phyloP scores from a whole-genome alignment of 2,888 invertebrate species.

The Stenolophus ochropezus region DNA sequence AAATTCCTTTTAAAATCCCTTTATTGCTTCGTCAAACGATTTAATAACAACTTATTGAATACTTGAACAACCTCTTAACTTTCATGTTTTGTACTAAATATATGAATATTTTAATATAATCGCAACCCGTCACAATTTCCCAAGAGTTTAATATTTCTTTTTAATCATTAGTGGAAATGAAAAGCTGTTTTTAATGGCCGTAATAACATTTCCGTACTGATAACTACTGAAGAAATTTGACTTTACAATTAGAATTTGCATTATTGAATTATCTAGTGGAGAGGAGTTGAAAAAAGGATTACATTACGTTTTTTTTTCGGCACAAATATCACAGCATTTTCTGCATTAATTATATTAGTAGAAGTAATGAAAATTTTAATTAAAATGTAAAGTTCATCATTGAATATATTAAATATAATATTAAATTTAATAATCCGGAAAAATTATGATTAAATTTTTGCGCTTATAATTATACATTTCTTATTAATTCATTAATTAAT shows the following conservation, averaged over 20 bases:
- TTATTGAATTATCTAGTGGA: conserved; percentile 9
- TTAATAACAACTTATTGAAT: not conserved
- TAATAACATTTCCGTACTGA: not conserved
- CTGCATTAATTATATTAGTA: not conserved
- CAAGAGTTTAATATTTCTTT: not conserved
- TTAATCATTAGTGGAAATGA: not conserved
- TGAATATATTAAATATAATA: not conserved
- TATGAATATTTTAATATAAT: not conserved
- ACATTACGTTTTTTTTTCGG: no score
- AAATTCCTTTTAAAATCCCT: no score
- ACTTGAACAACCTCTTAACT: not conserved
- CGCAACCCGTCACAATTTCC: not conserved
- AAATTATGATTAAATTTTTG: not conserved
- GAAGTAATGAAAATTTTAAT: no score
- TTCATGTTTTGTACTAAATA: not conserved
- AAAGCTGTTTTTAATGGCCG: conserved; percentile 14
- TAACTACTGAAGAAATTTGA: conserved; percentile 26
- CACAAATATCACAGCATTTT: no score
- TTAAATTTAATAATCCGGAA: not conserved
- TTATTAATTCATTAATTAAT: no score
- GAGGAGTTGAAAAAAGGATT: not conserved
- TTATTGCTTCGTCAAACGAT: no score
- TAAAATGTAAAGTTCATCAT: not conserved
- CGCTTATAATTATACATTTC: not conserved
- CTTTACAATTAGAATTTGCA: conserved; percentile 27